phyloP scores from a whole-genome alignment of 2,797 vertebrate genomes.

The Geotrypetes seraphini region DNA sequence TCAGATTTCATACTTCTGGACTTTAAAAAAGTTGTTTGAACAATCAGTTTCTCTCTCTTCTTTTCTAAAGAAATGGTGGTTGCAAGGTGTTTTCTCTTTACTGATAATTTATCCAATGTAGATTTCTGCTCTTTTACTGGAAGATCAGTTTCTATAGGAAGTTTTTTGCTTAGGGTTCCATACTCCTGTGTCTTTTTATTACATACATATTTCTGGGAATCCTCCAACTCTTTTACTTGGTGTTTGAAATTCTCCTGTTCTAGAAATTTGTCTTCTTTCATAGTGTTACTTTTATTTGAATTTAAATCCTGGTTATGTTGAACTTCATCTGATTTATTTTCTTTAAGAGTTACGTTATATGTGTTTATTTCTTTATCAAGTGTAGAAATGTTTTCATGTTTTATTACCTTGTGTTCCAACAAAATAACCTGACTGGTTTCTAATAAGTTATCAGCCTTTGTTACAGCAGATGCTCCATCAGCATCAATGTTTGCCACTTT shows the following conservation, averaged over 20 bases:
- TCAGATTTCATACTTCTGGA: too few relatives aligned
- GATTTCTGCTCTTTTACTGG: slow-evolving; percentile 7
- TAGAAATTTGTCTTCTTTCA: neutral
- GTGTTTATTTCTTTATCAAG: too few relatives aligned
- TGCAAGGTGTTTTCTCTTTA: neutral
- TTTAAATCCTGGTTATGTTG: neutral
- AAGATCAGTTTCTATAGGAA: neutral
- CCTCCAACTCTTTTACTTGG: too few relatives aligned
- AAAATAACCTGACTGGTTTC: too few relatives aligned
- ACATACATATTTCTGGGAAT: too few relatives aligned
- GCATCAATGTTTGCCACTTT: neutral
- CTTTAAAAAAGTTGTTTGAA: too few relatives aligned
- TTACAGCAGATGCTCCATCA: neutral
- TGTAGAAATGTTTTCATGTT: too few relatives aligned
- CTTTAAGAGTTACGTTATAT: too few relatives aligned
- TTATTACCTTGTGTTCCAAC: neutral
- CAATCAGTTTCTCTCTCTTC: neutral
- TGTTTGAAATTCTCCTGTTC: too few relatives aligned
- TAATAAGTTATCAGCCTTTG: neutral
- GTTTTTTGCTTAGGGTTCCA: too few relatives aligned
- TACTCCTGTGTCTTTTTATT: too few relatives aligned
- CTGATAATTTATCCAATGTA: slow-evolving; percentile 3
- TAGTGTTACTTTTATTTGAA: neutral
- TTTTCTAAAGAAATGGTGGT: neutral
- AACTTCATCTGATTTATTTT: neutral